Percentiles rank a stretch among this genome's conserved stretches.
These are phyloP conservation scores for Perca fluviatilis DNA, from an alignment of 2,113 vertebrate species.

Conservation along the genomic window DNA sequence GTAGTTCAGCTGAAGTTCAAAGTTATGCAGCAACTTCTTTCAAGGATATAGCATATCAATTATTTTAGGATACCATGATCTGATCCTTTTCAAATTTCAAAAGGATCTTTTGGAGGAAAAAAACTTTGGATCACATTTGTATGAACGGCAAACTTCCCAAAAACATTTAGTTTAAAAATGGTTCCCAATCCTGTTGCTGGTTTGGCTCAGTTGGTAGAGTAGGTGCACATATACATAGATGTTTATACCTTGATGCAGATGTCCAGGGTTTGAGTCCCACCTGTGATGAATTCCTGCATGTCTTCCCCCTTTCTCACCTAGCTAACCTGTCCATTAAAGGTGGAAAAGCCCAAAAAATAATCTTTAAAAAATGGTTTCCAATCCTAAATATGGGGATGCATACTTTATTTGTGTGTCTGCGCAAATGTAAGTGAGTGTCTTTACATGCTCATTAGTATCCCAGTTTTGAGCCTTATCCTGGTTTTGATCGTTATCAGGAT, in stretches of 20 bases:
- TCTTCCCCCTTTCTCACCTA: no score
- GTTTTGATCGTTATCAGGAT: background rate
- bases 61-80: background rate
- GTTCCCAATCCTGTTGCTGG: background rate
- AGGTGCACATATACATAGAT: no score
- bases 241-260: no score
- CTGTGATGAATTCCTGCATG: no score
- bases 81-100: slow-evolving; percentile 6
- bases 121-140: background rate
- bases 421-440: slow-evolving; percentile 5
- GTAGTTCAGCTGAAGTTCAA: slow-evolving; percentile 48
- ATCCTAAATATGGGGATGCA: no score
- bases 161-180: background rate
- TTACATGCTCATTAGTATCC: background rate
- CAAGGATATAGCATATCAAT: slow-evolving; percentile 36
- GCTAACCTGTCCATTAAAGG: no score
- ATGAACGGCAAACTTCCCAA: background rate
- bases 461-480: background rate
- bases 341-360: no score
- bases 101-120: background rate
- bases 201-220: no score
- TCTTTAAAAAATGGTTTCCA: background rate
- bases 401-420: slow-evolving; percentile 1
- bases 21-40: slow-evolving; percentile 55
- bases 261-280: no score